phyloP scores from a whole-genome alignment of 2,113 vertebrate genomes.

The Dissostichus mawsoni region DNA sequence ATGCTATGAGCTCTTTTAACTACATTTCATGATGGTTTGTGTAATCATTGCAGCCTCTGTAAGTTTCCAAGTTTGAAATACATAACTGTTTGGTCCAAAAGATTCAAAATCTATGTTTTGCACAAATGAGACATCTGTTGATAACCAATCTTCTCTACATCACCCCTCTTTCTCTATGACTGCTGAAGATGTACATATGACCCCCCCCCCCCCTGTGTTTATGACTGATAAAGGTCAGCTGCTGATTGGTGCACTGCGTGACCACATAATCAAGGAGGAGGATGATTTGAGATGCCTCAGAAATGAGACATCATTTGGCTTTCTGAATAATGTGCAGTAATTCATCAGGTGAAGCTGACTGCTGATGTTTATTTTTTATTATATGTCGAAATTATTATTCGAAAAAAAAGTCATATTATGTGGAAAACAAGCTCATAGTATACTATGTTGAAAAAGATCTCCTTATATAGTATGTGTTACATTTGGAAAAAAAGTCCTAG shows the following conservation, averaged over 20 bases:
- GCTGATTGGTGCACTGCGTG: slow-evolving; percentile 53
- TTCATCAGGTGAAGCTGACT: slow-evolving; percentile 18
- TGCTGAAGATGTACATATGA: slow-evolving; percentile 38
- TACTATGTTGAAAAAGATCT: too few relatives aligned
- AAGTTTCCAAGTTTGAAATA: slow-evolving; percentile 34
- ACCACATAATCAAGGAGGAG: slow-evolving; percentile 57
- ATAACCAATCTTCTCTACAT: neutral
- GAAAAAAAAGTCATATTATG: too few relatives aligned
- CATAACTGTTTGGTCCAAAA: slow-evolving; percentile 25
- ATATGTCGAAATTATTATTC: too few relatives aligned
- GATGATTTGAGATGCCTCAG: slow-evolving; percentile 38
- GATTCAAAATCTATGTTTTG: slow-evolving; percentile 29
- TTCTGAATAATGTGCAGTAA: slow-evolving; percentile 14
- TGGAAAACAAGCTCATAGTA: too few relatives aligned
- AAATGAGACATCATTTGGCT: slow-evolving; percentile 44
- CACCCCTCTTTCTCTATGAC: slow-evolving; percentile 14
- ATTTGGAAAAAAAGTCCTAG: too few relatives aligned
- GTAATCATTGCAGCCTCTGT: slow-evolving; percentile 16
- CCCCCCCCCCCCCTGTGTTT: slow-evolving; percentile 11
- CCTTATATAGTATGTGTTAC: too few relatives aligned
- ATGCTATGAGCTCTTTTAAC: slow-evolving; percentile 44
- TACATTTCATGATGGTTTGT: slow-evolving; percentile 39
- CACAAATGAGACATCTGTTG: slow-evolving; percentile 43
- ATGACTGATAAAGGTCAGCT: slow-evolving; percentile 61
- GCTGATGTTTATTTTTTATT: neutral